Conservation (phyloP, 35 echinoderm and acorn worm genomes). For the Diadema setosum region DNA sequence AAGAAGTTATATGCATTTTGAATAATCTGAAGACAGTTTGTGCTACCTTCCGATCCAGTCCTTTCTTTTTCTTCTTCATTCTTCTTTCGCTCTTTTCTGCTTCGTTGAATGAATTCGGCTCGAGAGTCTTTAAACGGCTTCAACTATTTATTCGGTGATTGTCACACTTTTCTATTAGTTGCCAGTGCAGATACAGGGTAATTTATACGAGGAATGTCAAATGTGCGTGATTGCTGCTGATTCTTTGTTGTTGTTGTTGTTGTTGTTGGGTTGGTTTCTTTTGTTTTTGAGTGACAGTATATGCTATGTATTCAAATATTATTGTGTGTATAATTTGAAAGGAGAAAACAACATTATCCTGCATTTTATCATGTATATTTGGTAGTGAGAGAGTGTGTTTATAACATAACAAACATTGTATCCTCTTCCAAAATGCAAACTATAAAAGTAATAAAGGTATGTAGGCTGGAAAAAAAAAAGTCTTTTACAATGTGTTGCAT, state of each 20-base stretch:
- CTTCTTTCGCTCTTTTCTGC: too few relatives aligned
- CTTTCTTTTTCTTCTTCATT: too few relatives aligned
- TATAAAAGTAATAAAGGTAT: background rate
- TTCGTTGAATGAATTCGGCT: too few relatives aligned
- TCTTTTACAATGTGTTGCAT: too few relatives aligned
- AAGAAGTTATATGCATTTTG: too few relatives aligned
- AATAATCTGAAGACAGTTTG: too few relatives aligned
- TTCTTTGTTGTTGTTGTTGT: background rate
- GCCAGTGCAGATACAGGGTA: background rate
- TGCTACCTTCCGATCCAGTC: too few relatives aligned
- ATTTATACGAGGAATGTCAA: background rate
- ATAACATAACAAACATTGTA: background rate
- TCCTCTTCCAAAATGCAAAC: background rate
- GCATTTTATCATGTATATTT: conserved; percentile 12
- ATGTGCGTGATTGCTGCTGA: background rate
- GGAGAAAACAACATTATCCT: background rate
- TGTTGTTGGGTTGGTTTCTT: background rate
- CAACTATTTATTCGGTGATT: too few relatives aligned
- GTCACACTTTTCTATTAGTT: too few relatives aligned
- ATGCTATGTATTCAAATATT: background rate
- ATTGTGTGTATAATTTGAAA: background rate
- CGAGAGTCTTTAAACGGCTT: too few relatives aligned
- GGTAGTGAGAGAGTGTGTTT: background rate
- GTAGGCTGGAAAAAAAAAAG: background rate
- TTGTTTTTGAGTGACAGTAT: background rate